Base-by-base conservation (phyloP, 2,888 invertebrate genomes). In the Actias luna region DNA sequence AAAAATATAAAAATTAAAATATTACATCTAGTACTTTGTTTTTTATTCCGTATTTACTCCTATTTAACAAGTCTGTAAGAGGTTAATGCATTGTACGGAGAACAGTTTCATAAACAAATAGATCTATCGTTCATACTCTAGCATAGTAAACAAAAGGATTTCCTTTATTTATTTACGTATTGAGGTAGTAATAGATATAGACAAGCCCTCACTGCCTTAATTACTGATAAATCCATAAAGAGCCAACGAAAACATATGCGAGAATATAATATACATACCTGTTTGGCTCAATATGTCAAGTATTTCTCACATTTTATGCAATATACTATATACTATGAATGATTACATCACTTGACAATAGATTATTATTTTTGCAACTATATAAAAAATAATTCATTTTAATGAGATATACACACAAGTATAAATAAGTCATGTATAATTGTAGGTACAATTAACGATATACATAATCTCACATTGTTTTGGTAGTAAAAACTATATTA, bases 291-390 rank as follows among this genome's bases (percentile, higher is more conserved):
- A 85, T 87, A 88, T 89, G 87, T 85, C 86, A 88, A 77, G 72
- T 80, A 85, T 85, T 87, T 89, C 88, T 85, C 88, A 89, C 87
- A 84, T 86, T 82, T 84, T 82, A 84, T 82, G 80, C 80, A 85
- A 84, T 78, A 75, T 71, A 74, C 71, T 69, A 69, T 71, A 72
- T 69, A 67, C 69, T 57, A 70, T 79, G 71, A 79, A 79, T 83
- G 74, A 80, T 78, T 76, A 77, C 65, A 62, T 60, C 67, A 69
- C 67, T 66, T 67, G 70, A 61, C 69, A 69, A 67, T 72, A 66
- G 65, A 69, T 69, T 70, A 67, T 70, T 67, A 64, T 66, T 67
- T 69, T 69, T 69, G 64, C 69, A 68, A 69, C 67, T 64, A 67
- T 72, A 67, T 68, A 73, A 69, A 65, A 69, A 67, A 68, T 71